Conservation (phyloP, 2,113 vertebrate species). For the Plotosus lineatus region DNA sequence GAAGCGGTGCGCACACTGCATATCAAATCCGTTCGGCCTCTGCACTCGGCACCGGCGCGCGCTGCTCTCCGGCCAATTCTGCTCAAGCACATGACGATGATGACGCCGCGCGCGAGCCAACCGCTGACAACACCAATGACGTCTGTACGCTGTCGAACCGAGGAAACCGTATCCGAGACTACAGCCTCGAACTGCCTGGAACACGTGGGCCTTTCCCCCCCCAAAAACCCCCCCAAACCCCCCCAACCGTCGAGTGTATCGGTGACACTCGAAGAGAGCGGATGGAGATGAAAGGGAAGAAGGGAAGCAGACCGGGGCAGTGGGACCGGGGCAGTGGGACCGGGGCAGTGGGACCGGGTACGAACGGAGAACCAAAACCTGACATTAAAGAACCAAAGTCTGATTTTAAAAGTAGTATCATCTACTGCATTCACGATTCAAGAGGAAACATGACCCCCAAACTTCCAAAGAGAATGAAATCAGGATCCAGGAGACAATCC, state of each 20-base stretch:
- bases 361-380: not conserved
- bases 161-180: conserved; percentile 27
- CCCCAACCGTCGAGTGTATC: not conserved
- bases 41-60: not conserved
- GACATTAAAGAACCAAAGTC: too few relatives aligned
- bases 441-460: too few relatives aligned
- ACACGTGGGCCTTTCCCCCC: not conserved
- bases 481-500: not conserved
- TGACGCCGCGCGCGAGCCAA: not conserved
- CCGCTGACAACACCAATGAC: conserved; percentile 38
- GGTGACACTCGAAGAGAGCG: not conserved
- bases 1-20: not conserved
- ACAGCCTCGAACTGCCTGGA: not conserved
- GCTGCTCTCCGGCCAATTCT: not conserved
- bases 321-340: not conserved
- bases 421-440: too few relatives aligned
- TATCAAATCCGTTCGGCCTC: not conserved
- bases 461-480: too few relatives aligned
- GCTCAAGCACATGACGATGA: not conserved
- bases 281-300: not conserved
- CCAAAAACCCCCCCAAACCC: too few relatives aligned
- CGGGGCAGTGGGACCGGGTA: too few relatives aligned
- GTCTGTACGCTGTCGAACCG: conserved; percentile 13
- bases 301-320: not conserved
- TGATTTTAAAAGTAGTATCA: too few relatives aligned